Evolutionary conservation across 2,797 vertebrate genomes (phyloP), one percentile per base, ranked within the genome.

Genomic region (Takifugu ocellatus): DNA sequence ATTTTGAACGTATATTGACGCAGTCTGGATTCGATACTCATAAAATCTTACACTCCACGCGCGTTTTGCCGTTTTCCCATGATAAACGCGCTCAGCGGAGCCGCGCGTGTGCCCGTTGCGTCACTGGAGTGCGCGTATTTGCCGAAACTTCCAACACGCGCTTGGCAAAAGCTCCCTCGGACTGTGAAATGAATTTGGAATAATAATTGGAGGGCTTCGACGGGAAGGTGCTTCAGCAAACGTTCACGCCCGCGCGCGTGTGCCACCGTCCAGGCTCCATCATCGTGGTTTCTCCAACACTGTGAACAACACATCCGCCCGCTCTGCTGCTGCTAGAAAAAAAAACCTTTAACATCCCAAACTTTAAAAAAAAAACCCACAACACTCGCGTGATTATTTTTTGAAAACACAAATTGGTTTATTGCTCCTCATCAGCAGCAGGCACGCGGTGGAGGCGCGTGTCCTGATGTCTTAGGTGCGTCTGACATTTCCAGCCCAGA

Each of bases 181-280:
- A 86, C 71, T 79, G 82, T 79, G 82, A 84, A 83, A 85, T 83
- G 74, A 75, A 78, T 83, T 83, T 84, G 81, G 74, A 72, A 70
- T 80, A 73, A 78, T 74, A 58, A 50, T 83, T 53, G 61, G 66
- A 45, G 76, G 78, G 66, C 70, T 74, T 72, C 62, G 75, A 64
- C 76, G 68, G 66, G 70, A 68, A 78, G 78, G 70, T 83, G 74
- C 77, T 66, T 78, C 66, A 75, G 81, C 73, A 77, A 77, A 74
- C 69, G 71, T 31, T 84, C 79, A 78, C 83, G 82, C 83, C 2
- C 45, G 3, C 72, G 65, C 74, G 44, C 76, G 69, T 75, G 68
- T 70, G 48, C 74, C 59, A 56, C 64, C 49, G 69, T 64, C 56
- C 2, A 17, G 27, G 49, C 77, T 72, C 76, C 70, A 67, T 61